These are phyloP conservation scores for Anguilla japonica DNA, from an alignment of 2,113 vertebrate genomes.

Conservation along the genomic window DNA sequence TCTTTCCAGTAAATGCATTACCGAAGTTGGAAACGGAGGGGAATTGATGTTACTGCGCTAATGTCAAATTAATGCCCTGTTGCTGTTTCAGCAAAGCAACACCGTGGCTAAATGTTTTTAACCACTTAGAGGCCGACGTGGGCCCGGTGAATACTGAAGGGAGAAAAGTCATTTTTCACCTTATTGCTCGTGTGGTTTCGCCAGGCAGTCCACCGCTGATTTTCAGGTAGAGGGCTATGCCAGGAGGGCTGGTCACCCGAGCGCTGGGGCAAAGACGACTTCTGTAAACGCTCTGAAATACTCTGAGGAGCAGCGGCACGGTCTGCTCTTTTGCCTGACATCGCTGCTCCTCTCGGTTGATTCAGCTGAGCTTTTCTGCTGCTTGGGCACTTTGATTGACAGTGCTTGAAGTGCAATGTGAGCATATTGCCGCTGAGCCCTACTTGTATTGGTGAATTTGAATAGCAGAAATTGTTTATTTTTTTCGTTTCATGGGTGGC, in stretches of 20 bases:
- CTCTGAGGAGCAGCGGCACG: too few species aligned
- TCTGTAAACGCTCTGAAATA: too few species aligned
- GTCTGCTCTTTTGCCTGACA: not conserved
- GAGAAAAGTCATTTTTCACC: conserved; percentile 11
- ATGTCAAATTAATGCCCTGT: conserved; percentile 84
- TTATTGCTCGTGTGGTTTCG: not conserved
- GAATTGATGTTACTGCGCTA: conserved; percentile 83
- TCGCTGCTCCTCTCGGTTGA: not conserved
- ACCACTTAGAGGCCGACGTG: conserved; percentile 62
- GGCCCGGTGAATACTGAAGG: not conserved
- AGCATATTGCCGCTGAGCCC: conserved; percentile 10
- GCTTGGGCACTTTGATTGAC: not conserved
- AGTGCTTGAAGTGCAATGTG: not conserved
- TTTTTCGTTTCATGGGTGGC: not conserved
- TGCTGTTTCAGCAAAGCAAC: conserved; percentile 81
- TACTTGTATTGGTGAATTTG: conserved; percentile 15
- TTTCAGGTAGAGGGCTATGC: not conserved
- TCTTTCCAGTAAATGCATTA: conserved; percentile 94
- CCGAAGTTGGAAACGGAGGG: conserved; percentile 79
- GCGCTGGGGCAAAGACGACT: not conserved
- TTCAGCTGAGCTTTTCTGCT: not conserved
- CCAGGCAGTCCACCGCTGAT: not conserved
- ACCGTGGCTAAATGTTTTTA: conserved; percentile 70
- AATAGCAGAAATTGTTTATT: conserved; percentile 13
- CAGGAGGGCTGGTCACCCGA: not conserved